A percentile compares a stretch with the other conserved stretches of the same genome.
Evolutionary conservation across 2,113 vertebrate genomes (phyloP).

Genomic region (Sarotherodon lohbergeri): DNA sequence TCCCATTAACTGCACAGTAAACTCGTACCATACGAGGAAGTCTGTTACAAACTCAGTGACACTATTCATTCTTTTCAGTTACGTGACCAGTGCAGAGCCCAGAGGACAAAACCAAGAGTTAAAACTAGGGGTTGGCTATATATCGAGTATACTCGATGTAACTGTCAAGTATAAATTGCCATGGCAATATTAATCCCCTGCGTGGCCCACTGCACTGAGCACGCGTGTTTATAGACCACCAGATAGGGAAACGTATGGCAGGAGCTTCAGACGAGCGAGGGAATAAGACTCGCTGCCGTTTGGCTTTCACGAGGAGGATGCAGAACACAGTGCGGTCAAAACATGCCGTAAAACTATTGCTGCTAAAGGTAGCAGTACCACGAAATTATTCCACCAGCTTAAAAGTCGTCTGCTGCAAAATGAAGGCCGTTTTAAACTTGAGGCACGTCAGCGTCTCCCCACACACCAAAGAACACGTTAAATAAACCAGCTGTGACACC

Average conservation of each 20-base stretch:
- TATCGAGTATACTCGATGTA: background rate
- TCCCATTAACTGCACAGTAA: background rate
- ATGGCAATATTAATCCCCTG: background rate
- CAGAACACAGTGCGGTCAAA: background rate
- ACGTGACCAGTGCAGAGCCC: background rate
- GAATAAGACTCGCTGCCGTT: background rate
- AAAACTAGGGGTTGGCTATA: background rate
- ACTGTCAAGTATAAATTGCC: background rate
- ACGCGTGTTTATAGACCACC: background rate
- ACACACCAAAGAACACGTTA: background rate
- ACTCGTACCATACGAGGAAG: background rate
- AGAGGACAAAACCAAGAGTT: background rate
- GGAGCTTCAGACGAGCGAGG: background rate
- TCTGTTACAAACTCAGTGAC: background rate
- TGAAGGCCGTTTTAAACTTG: background rate
- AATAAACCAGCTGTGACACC: background rate
- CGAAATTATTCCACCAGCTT: background rate
- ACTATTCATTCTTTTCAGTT: background rate
- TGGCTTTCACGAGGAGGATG: background rate
- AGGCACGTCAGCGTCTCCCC: background rate
- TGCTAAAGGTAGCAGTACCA: background rate
- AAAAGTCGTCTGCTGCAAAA: background rate
- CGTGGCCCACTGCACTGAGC: background rate
- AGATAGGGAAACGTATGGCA: background rate
- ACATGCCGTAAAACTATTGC: background rate